phyloP scores from a whole-genome alignment of 2,113 vertebrate genomes.

The Rhinoderma darwinii region DNA sequence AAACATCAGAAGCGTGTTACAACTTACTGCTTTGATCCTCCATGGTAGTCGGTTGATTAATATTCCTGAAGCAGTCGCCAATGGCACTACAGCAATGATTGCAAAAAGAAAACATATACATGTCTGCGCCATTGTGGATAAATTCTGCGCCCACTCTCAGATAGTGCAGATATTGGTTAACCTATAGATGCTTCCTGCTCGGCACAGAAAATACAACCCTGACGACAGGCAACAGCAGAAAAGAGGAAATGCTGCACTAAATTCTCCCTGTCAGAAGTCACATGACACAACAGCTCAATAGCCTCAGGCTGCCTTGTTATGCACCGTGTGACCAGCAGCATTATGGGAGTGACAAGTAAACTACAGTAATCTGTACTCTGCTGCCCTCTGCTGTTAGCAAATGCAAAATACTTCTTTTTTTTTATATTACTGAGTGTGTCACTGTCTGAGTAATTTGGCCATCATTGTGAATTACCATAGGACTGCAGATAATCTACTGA shows the following conservation, averaged over 20 bases:
- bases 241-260: not conserved
- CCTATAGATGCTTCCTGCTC: not conserved
- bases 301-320: not conserved
- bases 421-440: no score
- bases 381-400: slow-evolving; percentile 21
- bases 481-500: no score
- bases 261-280: not conserved
- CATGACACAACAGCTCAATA: not conserved
- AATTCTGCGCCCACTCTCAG: not conserved
- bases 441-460: no score
- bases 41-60: not conserved
- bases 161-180: not conserved
- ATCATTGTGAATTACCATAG: no score
- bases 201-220: not conserved
- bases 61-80: not conserved
- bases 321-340: not conserved
- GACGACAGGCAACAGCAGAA: not conserved
- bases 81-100: not conserved
- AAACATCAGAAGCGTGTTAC: not conserved
- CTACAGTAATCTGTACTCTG: not conserved
- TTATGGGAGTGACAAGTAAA: not conserved
- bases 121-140: not conserved
- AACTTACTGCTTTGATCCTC: slow-evolving; percentile 8
- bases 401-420: not conserved
- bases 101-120: not conserved